Conservation (phyloP, 2,113 vertebrate species). For the Lophotis ruficrista region DNA sequence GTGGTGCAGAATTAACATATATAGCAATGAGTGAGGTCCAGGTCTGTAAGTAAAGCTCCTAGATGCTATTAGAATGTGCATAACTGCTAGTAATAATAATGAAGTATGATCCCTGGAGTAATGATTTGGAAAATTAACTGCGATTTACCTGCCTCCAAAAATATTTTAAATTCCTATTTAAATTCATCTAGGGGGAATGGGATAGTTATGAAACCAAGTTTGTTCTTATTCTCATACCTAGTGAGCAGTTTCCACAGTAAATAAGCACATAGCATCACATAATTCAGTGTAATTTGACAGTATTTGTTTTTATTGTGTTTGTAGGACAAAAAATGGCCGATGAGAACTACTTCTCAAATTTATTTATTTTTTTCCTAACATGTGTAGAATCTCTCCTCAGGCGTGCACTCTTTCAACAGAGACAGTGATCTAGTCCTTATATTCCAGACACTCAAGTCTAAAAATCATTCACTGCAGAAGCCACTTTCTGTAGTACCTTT, state of each 20-base stretch:
- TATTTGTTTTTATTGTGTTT: not conserved
- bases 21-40: not conserved
- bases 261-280: not conserved
- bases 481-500: not conserved
- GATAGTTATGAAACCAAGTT: not conserved
- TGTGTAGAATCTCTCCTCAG: not conserved
- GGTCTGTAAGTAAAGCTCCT: not conserved
- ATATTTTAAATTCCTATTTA: not conserved
- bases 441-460: not conserved
- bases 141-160: not conserved
- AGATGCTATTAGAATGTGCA: not conserved
- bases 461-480: not conserved
- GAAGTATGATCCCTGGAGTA: not conserved
- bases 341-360: not conserved
- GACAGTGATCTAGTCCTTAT: not conserved
- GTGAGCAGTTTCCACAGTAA: not conserved
- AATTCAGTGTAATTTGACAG: not conserved
- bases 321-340: not conserved
- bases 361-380: not conserved
- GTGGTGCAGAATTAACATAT: not conserved
- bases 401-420: not conserved
- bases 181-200: not conserved
- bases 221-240: not conserved
- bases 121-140: not conserved
- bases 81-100: not conserved